Evolutionary conservation across 2,113 vertebrate genomes (phyloP).

Genomic region (Pygoscelis antarcticus): DNA sequence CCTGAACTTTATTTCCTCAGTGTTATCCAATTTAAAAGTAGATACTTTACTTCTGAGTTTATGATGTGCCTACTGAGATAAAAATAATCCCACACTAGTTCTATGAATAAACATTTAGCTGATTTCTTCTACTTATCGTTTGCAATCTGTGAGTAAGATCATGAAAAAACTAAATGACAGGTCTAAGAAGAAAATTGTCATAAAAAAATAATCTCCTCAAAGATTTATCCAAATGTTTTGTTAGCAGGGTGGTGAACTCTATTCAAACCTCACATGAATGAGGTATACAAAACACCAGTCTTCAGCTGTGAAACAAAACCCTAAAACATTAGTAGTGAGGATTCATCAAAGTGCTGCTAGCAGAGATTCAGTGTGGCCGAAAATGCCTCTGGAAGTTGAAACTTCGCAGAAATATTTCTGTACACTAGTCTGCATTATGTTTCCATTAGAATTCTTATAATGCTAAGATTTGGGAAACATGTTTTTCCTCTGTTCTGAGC

Average conservation of each 20-base stretch:
- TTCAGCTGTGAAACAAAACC: background rate
- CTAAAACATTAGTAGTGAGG: background rate
- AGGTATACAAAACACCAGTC: background rate
- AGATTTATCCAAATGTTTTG: background rate
- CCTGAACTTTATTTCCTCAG: background rate
- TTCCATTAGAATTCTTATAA: background rate
- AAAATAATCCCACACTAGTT: constrained; percentile 18
- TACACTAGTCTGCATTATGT: background rate
- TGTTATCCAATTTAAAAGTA: background rate
- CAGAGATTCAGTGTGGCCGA: background rate
- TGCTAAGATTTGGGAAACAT: background rate
- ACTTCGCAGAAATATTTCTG: background rate
- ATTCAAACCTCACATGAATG: background rate
- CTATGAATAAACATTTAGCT: background rate
- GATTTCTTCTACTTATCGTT: background rate
- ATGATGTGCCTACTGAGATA: constrained; percentile 5
- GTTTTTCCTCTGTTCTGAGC: background rate
- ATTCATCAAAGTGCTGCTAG: background rate
- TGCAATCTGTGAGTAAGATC: background rate
- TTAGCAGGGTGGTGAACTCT: background rate
- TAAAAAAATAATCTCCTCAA: background rate
- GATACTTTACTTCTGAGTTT: background rate
- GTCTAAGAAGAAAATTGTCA: background rate
- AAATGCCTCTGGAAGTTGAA: background rate
- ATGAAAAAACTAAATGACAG: background rate